Evolutionary conservation across 2,888 invertebrate genomes (phyloP), one percentile per base, ranked within the genome.

Genomic region (Augochlorella aurata): DNA sequence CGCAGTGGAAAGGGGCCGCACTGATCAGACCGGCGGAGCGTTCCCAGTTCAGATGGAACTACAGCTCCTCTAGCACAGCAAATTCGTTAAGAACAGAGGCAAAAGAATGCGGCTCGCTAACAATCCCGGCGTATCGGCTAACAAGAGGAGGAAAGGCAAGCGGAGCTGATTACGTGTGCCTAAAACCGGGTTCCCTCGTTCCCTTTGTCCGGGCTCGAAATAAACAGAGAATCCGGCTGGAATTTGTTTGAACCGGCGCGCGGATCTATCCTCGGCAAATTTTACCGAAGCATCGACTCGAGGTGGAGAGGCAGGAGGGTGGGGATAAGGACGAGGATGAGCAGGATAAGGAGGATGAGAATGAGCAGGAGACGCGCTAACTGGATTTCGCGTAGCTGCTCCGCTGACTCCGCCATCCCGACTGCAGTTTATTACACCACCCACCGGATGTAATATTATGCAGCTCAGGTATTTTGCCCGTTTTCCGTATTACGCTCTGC

Each of bases 401-500:
- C 16, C 16, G 61, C 29, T 29, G 29, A 29, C 29, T 29, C 29
- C 61, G 61, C 61, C 61, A 29, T 63, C n/a, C 9, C 49, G 58
- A 38, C 61, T 77, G 75, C 73, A 81, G 81, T 86, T 86, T 81
- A 86, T 86, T 82, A 84, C 79, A 44, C 58, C 66, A 61, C 75
- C 80, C 79, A 29, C 77, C 75, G 44, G 58, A 80, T 74, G 80
- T 86, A 76, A 82, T 78, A 79, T 84, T 78, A 80, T 81, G 58
- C 78, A 68, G 71, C 70, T 66, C 66, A 47, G 71, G 76, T 82
- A 86, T 81, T 85, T 72, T 72, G 73, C 54, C 66, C 74, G 54
- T 75, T 84, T 74, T 75, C 79, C 61, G 73, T 75, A 52, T 84
- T 73, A 74, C 84, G 76, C 78, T 86, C 82, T 79, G 86, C 84